Percentiles rank a stretch among this genome's conserved stretches.
Conservation (phyloP, 2,888 invertebrate genomes). For the Polyommatus iphigenia region DNA sequence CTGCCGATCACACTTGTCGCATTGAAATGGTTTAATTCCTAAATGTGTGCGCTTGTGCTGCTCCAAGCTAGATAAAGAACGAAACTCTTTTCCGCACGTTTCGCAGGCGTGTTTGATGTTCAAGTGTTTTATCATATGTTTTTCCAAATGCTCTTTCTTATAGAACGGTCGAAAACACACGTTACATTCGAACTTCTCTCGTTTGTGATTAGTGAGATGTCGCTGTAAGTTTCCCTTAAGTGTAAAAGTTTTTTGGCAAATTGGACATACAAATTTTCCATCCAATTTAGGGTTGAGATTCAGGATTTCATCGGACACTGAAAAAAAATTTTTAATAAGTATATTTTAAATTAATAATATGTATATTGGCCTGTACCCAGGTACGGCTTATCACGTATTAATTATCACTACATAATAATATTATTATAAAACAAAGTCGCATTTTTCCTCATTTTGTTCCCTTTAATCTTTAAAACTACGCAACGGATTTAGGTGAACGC, state of each 20-base stretch:
- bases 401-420: no score
- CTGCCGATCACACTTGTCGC: slow-evolving; percentile 43
- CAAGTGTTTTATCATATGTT: slow-evolving; percentile 43
- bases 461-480: no score
- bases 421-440: no score
- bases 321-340: slow-evolving; percentile 24
- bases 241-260: slow-evolving; percentile 44
- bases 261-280: slow-evolving; percentile 43
- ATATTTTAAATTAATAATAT: no score
- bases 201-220: slow-evolving; percentile 42
- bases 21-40: slow-evolving; percentile 45
- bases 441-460: no score
- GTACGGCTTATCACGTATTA: no score
- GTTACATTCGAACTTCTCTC: slow-evolving; percentile 50
- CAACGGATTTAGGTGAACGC: no score
- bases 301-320: slow-evolving; percentile 41
- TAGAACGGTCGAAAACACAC: slow-evolving; percentile 56
- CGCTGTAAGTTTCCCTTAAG: slow-evolving; percentile 42
- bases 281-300: slow-evolving; percentile 37
- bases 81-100: slow-evolving; percentile 51
- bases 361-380: no score
- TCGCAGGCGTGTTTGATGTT: slow-evolving; percentile 45
- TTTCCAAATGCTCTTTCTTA: slow-evolving; percentile 38
- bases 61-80: slow-evolving; percentile 49
- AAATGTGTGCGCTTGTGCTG: slow-evolving; percentile 52